Evolutionary conservation across 2,888 invertebrate genomes (phyloP).

Genomic region (Polymixis flavicincta): DNA sequence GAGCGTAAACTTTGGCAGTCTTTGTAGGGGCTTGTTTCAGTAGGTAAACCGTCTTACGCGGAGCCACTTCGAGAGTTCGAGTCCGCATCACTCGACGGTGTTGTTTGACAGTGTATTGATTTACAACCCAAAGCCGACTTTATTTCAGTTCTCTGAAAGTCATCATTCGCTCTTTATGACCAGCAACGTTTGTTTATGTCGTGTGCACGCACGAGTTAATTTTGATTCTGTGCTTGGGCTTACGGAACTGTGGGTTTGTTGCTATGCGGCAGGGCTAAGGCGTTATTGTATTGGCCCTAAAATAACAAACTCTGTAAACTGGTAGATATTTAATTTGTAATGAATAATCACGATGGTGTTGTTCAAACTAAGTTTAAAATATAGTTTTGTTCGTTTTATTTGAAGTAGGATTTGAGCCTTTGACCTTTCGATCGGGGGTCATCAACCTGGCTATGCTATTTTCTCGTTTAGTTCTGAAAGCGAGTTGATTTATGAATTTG

Average conservation of each 20-base stretch:
- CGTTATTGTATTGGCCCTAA: constrained; percentile 11
- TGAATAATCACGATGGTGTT: constrained; percentile 9
- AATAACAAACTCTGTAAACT: constrained; percentile 2
- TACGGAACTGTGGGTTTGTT: constrained; percentile 56
- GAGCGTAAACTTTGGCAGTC: constrained; percentile 18
- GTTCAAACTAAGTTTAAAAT: constrained; percentile 3
- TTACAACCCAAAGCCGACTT: constrained; percentile 71
- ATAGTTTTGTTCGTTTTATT: constrained; percentile 25
- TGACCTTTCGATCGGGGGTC: constrained; percentile 61
- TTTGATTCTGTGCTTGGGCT: constrained; percentile 60
- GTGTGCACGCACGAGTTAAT: constrained; percentile 72
- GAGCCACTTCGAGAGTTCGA: constrained; percentile 47
- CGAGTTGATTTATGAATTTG: constrained; percentile 47
- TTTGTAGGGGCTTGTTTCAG: constrained; percentile 33
- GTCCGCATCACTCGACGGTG: constrained; percentile 55
- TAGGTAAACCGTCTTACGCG: constrained; percentile 37
- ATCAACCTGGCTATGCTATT: constrained; percentile 50
- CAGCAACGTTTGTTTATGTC: constrained; percentile 77
- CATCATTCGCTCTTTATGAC: constrained; percentile 81
- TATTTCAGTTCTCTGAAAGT: constrained; percentile 77
- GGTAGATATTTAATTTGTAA: neutral
- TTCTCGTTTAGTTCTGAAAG: constrained; percentile 37
- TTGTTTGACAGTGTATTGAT: constrained; percentile 78
- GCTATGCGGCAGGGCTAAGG: constrained; percentile 57
- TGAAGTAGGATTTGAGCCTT: constrained; percentile 33